Conservation (phyloP, 2,888 invertebrate genomes). For the Archips xylosteana region DNA sequence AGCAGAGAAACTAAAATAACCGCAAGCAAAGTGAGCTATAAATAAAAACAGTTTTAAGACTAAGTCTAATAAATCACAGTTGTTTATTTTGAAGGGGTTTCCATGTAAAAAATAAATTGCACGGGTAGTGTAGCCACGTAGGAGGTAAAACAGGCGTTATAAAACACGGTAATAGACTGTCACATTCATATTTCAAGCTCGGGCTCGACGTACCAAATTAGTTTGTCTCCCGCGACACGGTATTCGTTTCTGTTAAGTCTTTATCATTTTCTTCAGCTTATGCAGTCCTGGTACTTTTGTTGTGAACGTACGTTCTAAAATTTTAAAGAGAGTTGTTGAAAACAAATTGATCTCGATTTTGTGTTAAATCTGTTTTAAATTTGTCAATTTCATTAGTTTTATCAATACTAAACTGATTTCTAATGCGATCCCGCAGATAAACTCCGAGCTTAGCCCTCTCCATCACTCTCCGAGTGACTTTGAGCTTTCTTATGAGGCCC, state of each 20-base stretch:
- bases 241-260: constrained; percentile 16
- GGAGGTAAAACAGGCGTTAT: constrained; percentile 35
- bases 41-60: constrained; percentile 9
- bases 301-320: not conserved
- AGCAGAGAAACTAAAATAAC: not conserved
- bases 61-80: constrained; percentile 1
- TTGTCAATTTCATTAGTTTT: no score
- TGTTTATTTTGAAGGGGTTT: constrained; percentile 5
- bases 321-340: no score
- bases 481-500: no score
- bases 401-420: no score
- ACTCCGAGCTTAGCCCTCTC: no score
- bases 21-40: not conserved
- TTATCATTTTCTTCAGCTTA: constrained; percentile 31
- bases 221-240: constrained; percentile 20
- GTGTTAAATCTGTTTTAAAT: no score
- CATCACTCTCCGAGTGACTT: no score
- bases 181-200: constrained; percentile 41
- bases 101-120: constrained; percentile 16
- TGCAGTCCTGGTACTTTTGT: constrained; percentile 13
- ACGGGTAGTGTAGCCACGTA: constrained; percentile 4
- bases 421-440: no score
- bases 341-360: no score
- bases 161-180: constrained; percentile 38
- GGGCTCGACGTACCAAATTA: constrained; percentile 35